phyloP scores from a whole-genome alignment of 2,888 invertebrate genomes.

The Anthophora plumipes region DNA sequence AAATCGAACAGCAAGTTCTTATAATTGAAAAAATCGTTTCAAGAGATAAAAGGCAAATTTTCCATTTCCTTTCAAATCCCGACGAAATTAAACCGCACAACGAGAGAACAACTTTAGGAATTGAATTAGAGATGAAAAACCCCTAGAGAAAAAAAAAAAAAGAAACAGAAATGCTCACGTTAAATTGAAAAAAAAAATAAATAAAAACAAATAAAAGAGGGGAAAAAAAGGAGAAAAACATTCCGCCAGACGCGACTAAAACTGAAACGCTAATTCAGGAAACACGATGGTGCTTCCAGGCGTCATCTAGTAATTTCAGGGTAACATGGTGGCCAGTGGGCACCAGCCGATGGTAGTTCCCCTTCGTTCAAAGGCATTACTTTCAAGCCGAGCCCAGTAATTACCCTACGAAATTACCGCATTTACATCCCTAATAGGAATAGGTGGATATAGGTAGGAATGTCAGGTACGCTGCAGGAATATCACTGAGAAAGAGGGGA shows the following conservation, averaged over 20 bases:
- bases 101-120: no score
- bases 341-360: conserved; percentile 59
- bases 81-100: no score
- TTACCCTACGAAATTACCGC: conserved; percentile 78
- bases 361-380: conserved; percentile 75
- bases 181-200: background rate
- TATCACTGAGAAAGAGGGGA: conserved; percentile 49
- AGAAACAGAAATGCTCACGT: background rate
- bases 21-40: no score
- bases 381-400: conserved; percentile 73
- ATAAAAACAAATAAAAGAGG: no score
- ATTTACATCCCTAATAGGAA: conserved; percentile 81
- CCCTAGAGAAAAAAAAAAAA: no score
- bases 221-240: background rate
- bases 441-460: conserved; percentile 74
- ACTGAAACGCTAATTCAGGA: conserved; percentile 65
- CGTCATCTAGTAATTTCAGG: conserved; percentile 70
- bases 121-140: background rate
- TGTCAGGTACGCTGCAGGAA: conserved; percentile 70
- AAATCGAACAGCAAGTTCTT: no score
- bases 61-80: no score
- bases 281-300: conserved; percentile 60
- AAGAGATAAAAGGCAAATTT: no score
- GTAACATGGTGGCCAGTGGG: conserved; percentile 64
- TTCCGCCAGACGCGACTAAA: conserved; percentile 37